Evolutionary conservation across 2,888 invertebrate genomes (phyloP), one percentile per base, ranked within the genome.

Genomic region (Aradus depressus): DNA sequence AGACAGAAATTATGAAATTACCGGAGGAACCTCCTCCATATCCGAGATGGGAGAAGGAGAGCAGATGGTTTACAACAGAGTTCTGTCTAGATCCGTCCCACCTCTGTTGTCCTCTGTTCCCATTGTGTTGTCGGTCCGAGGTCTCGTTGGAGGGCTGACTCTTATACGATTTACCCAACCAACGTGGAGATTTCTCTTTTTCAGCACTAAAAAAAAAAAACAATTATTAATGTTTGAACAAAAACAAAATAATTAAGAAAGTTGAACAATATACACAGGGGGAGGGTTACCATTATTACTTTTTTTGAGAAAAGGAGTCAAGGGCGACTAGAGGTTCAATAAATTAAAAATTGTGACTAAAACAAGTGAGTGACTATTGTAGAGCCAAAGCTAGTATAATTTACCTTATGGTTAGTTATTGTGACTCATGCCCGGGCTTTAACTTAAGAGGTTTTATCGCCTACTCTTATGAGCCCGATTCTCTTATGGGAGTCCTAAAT

Each of bases 41-140:
- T 3, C 85, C 86, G 43, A 79, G 76, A 66, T 84, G 81, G 5
- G 83, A 81, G 63, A 79, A 73, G 56, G 78, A 76, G 57, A 80
- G 72, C 58, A 89, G 69, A 58, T 82, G 79, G 4, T 74, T 75
- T 52, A 80, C 72, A 0, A 73, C 70, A 23, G 68, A 68, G 3
- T 67, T 21, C 34, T 44, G 4, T 54, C 68, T 67, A 25, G 65
- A 67, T 16, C 68, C 68, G 25, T 55, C 53, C 55, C 55, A 54
- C 44, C 34, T 52, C 39, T 50, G 37, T n/a, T n/a, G n/a, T n/a
- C 32, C 35, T 14, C 22, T 44, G 12, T 4, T 5, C 4, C 35
- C 35, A 21, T 19, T 50, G 22, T 22, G 19, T 5, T 19, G 28
- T 1, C 55, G 47, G 10, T 52, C 49, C 2, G 23, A 16, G 16